Conservation (phyloP, 2,113 vertebrate genomes). For the Sinocyclocheilus anophthalmus region DNA sequence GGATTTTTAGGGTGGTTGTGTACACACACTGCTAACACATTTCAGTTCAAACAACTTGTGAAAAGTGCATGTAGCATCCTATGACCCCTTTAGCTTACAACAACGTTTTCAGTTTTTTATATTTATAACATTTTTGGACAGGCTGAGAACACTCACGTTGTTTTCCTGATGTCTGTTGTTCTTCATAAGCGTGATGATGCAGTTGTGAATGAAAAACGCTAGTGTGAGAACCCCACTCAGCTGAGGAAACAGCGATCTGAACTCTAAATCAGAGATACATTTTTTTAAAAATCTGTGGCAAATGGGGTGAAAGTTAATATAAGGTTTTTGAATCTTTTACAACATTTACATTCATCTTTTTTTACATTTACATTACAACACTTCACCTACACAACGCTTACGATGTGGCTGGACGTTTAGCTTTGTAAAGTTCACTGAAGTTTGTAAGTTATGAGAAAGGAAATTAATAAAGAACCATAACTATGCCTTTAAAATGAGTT, state of each 20-base stretch:
- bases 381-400: background rate
- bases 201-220: slow-evolving; percentile 99
- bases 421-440: background rate
- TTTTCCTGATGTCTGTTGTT: slow-evolving; percentile 93
- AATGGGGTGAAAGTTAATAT: background rate
- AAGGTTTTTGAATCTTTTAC: background rate
- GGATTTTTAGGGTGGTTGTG: too few relatives aligned
- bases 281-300: background rate
- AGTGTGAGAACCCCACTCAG: slow-evolving; percentile 93
- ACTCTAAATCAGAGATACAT: slow-evolving; percentile 74
- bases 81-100: too few relatives aligned
- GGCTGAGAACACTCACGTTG: slow-evolving; percentile 83
- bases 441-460: too few relatives aligned
- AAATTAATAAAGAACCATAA: background rate
- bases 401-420: background rate
- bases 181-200: slow-evolving; percentile 95
- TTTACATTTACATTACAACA: background rate
- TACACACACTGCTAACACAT: too few relatives aligned
- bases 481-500: background rate
- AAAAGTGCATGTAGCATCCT: too few relatives aligned
- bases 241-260: slow-evolving; percentile 88
- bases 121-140: too few relatives aligned
- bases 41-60: too few relatives aligned
- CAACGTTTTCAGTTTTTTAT: too few relatives aligned
- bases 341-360: too few relatives aligned